Conservation (phyloP, 2,888 invertebrate species). For the Campaea margaritaria region DNA sequence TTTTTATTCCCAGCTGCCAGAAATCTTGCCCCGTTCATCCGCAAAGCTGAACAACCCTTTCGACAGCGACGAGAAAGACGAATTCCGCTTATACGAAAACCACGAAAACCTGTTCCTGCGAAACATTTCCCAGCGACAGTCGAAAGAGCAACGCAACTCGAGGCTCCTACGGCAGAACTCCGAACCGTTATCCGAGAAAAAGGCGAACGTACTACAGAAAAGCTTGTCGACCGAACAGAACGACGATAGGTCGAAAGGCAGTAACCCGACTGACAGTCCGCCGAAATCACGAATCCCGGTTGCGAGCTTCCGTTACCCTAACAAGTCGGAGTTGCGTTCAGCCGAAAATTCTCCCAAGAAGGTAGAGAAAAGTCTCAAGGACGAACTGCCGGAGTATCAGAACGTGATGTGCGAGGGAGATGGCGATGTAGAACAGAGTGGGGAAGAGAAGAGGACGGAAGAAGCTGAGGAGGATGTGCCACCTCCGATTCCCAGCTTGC, state of each 20-base stretch:
- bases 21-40: constrained; percentile 70
- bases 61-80: constrained; percentile 60
- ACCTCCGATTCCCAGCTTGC: constrained; percentile 80
- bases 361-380: constrained; percentile 46
- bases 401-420: constrained; percentile 57
- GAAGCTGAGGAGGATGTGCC: constrained; percentile 71
- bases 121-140: constrained; percentile 74
- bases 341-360: constrained; percentile 72
- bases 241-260: constrained; percentile 45
- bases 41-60: constrained; percentile 70
- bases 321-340: constrained; percentile 70
- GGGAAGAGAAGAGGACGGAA: constrained; percentile 40
- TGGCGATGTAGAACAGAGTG: constrained; percentile 7
- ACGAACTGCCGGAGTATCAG: constrained; percentile 74
- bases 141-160: constrained; percentile 71
- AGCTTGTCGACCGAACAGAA: constrained; percentile 73
- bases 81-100: constrained; percentile 74
- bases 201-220: constrained; percentile 63
- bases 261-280: constrained; percentile 51
- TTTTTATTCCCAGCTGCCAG: constrained; percentile 67
- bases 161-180: constrained; percentile 73
- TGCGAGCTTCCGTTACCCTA: constrained; percentile 78
- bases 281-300: constrained; percentile 77
- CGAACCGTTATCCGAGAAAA: constrained; percentile 72
- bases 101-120: constrained; percentile 76